Evolutionary conservation across 2,113 vertebrate species (phyloP), one percentile per base, ranked within the genome.

Genomic region (Oryzias melastigma): DNA sequence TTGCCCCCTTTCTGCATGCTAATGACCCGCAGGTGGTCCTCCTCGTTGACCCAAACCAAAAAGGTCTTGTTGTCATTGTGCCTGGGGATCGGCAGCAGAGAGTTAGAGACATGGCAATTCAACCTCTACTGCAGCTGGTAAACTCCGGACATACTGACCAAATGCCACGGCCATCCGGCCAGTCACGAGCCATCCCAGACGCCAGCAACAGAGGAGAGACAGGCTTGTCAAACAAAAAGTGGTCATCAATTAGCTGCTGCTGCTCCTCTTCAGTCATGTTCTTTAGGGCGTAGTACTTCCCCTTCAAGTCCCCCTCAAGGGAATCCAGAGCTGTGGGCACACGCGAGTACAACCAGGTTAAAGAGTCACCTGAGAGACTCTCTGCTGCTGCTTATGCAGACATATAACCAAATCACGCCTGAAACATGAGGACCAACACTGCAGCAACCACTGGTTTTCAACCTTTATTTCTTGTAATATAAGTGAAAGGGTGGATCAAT

Each of bases 1-100:
- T 97, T 94, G 27, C 95, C 96, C 29, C 96, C 96, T 65, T 97
- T 96, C 92, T 98, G 94, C 96, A 98, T 98, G 72, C 95, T 98
- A 89, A 98, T 98, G 87, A 98, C 94, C 24, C 95, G 92, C 68
- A 98, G 94, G 69, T 98, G 96, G 68, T 98, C 96, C 76, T 98
- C 96, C 86, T 98, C 96, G 4, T 98, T 98, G 73, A 98, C 91
- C 96, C 96, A 98, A 0, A 98, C 95, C 77, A 98, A 91, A 91
- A 98, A 98, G 20, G 94, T 98, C 91, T 98, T 98, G 57, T 91
- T 95, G 80, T 98, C 94, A 35, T 98, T 98, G 88, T 98, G 96
- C 96, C 96, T 98, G 62, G 47, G 7, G 19, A 14, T 47, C 7
- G 1, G 44, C 42, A 62, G 27, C 0, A 1, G 5, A 12, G n/a